Conservation (phyloP, 2,113 vertebrate genomes). For the Antidorcas marsupialis region DNA sequence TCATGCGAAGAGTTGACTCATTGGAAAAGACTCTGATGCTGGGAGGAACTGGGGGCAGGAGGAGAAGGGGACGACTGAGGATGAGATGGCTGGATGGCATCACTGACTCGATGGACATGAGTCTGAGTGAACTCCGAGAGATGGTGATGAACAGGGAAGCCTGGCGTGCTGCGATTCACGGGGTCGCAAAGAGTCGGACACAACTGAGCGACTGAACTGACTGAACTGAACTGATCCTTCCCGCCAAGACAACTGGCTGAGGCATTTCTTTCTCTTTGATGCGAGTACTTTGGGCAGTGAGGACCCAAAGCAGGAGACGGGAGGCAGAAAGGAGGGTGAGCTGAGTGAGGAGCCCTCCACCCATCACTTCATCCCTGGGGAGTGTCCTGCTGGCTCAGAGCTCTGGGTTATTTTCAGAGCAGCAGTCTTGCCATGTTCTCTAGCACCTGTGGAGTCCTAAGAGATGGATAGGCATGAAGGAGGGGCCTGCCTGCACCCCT, state of each 20-base stretch:
- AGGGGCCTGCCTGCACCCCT: neutral
- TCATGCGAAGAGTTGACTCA: no score
- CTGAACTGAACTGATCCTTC: neutral
- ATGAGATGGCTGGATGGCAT: no score
- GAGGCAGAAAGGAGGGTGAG: neutral
- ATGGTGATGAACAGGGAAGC: no score
- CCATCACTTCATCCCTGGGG: neutral
- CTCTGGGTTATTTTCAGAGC: neutral
- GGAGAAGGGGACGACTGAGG: no score
- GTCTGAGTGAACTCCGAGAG: no score
- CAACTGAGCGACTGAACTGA: no score
- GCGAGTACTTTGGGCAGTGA: neutral
- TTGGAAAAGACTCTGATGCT: no score
- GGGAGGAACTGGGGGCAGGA: no score
- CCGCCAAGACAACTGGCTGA: neutral
- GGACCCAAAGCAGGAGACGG: neutral
- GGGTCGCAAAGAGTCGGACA: no score
- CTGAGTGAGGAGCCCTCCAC: no score
- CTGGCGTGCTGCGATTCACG: no score
- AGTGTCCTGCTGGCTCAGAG: neutral
- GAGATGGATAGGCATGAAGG: neutral
- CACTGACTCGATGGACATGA: no score
- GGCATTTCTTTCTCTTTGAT: neutral
- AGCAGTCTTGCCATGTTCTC: neutral
- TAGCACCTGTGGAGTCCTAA: neutral